Percentiles rank a stretch among this genome's conserved stretches.
phyloP scores from a whole-genome alignment of 2,113 vertebrate species.

The Nerophis ophidion region DNA sequence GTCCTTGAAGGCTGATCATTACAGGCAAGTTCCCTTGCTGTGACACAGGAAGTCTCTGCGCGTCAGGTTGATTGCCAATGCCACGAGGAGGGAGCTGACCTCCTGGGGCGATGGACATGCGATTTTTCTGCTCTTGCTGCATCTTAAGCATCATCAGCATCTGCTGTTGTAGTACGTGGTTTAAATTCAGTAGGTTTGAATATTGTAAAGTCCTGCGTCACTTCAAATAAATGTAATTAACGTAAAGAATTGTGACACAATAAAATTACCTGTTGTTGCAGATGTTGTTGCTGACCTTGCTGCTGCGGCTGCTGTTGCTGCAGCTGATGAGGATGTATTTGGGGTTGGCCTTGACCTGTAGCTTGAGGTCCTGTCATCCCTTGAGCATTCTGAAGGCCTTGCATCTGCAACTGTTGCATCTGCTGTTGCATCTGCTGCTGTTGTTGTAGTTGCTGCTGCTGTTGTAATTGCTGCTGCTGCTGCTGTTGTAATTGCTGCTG shows the following conservation, averaged over 20 bases:
- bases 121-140: constrained; percentile 85
- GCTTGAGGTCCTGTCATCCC: constrained; percentile 70
- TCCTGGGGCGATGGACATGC: constrained; percentile 82
- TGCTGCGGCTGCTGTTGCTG: constrained; percentile 68
- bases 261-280: constrained; percentile 71
- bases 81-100: constrained; percentile 78
- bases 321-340: constrained; percentile 80
- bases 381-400: constrained; percentile 71
- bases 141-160: constrained; percentile 98
- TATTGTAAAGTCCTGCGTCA: too few relatives aligned
- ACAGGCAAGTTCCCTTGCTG: constrained; percentile 83
- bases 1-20: constrained; percentile 90
- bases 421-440: constrained; percentile 66
- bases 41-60: constrained; percentile 84
- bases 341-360: constrained; percentile 71
- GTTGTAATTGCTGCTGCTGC: constrained; percentile 46
- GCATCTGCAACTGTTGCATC: constrained; percentile 73
- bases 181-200: not conserved
- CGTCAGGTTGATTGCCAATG: constrained; percentile 76
- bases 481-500: constrained; percentile 45
- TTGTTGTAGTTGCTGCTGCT: constrained; percentile 57
- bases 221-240: not conserved
- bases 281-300: constrained; percentile 72
- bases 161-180: constrained; percentile 70
- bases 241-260: constrained; percentile 17